Evolutionary conservation across 2,113 vertebrate genomes (phyloP).

Genomic region (Crotalus helleri): DNA sequence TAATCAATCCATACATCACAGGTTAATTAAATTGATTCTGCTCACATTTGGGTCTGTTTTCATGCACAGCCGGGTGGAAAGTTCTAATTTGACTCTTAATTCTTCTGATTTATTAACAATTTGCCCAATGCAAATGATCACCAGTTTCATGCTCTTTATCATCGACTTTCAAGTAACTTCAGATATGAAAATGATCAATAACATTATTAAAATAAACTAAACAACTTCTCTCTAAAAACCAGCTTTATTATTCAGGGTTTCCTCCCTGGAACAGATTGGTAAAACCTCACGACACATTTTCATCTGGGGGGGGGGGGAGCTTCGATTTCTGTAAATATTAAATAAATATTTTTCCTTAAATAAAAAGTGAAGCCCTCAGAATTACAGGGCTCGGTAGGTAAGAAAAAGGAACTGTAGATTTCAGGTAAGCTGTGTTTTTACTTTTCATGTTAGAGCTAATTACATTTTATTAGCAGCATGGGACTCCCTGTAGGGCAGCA

Average conservation of each 20-base stretch:
- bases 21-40: conserved; percentile 57
- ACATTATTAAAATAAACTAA: conserved; percentile 14
- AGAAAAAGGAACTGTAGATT: background rate
- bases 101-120: conserved; percentile 51
- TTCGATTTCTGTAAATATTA: background rate
- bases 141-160: conserved; percentile 39
- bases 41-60: conserved; percentile 34
- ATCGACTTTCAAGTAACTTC: conserved; percentile 24
- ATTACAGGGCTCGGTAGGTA: background rate
- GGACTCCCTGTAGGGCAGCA: background rate
- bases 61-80: conserved; percentile 43
- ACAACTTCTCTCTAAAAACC: conserved; percentile 25
- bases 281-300: background rate
- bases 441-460: background rate
- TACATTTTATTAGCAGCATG: background rate
- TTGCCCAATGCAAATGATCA: conserved; percentile 37
- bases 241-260: background rate
- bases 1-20: conserved; percentile 46
- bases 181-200: conserved; percentile 15
- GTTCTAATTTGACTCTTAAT: conserved; percentile 52
- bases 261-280: conserved; percentile 5
- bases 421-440: background rate
- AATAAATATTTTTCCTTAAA: background rate
- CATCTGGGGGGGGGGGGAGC: background rate
- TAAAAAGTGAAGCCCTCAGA: background rate